Percentiles rank a stretch among this genome's conserved stretches.
phyloP scores from a whole-genome alignment of 2,797 vertebrate genomes.

The Sebastes goodei region DNA sequence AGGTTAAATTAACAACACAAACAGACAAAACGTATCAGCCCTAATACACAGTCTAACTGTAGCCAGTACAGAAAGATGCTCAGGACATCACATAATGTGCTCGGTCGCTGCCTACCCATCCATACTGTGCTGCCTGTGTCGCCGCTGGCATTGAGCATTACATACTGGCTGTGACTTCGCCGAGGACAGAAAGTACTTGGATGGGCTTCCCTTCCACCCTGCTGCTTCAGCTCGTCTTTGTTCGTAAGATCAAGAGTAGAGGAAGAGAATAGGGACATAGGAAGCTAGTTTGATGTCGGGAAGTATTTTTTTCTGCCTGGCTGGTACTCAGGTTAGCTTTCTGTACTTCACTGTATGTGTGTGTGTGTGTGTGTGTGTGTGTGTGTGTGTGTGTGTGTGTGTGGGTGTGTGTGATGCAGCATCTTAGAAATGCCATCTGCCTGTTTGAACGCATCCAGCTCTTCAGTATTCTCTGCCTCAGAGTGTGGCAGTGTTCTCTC shows the following conservation, averaged over 20 bases:
- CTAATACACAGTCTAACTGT: background rate
- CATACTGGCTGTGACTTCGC: slow-evolving; percentile 45
- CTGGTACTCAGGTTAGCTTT: background rate
- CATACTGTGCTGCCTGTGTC: slow-evolving; percentile 40
- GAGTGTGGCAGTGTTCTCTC: slow-evolving; percentile 19
- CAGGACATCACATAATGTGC: slow-evolving; percentile 10
- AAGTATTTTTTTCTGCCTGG: slow-evolving; percentile 3
- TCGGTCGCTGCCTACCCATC: slow-evolving; percentile 46
- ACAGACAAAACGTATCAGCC: background rate
- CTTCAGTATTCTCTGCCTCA: slow-evolving; percentile 31
- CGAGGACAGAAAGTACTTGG: slow-evolving; percentile 53
- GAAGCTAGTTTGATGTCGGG: slow-evolving; percentile 21
- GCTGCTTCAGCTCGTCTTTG: slow-evolving; percentile 54
- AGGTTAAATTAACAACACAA: background rate
- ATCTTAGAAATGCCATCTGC: slow-evolving; percentile 17
- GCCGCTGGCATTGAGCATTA: slow-evolving; percentile 42
- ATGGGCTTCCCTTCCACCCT: slow-evolving; percentile 54
- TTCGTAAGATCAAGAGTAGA: slow-evolving; percentile 40
- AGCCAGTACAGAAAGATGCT: slow-evolving; percentile 1
- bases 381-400: background rate
- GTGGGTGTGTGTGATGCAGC: slow-evolving; percentile 5
- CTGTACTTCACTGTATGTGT: background rate
- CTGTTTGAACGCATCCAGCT: slow-evolving; percentile 20
- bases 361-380: background rate
- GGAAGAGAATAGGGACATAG: slow-evolving; percentile 6